Evolutionary conservation across 2,797 vertebrate species (phyloP).

Genomic region (Yasuhikotakia modesta): DNA sequence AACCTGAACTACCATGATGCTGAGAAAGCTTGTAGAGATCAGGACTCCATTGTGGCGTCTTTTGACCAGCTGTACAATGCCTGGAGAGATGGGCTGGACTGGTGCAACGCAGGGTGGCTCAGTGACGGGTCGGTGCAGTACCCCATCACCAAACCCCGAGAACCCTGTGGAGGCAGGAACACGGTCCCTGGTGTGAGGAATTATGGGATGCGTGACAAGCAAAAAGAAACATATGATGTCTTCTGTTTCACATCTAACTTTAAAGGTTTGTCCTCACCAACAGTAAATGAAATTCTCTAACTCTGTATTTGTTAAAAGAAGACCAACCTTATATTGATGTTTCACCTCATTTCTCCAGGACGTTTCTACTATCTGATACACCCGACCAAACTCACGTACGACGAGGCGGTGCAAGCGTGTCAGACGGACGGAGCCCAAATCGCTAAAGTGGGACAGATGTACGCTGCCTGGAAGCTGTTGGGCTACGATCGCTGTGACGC

Average conservation of each 20-base stretch:
- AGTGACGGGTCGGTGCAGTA: slow-evolving; percentile 92
- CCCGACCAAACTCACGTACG: slow-evolving; percentile 88
- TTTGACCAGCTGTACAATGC: slow-evolving; percentile 90
- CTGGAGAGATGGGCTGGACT: slow-evolving; percentile 90
- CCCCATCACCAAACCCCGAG: slow-evolving; percentile 89
- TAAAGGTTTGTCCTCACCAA: slow-evolving; percentile 78
- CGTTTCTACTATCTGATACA: slow-evolving; percentile 94
- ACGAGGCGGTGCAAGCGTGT: slow-evolving; percentile 88
- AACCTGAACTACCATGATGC: slow-evolving; percentile 91
- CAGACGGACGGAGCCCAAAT: slow-evolving; percentile 87
- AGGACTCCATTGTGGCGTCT: slow-evolving; percentile 89
- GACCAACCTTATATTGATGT: not conserved
- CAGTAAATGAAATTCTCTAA: not conserved
- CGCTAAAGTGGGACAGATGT: slow-evolving; percentile 95
- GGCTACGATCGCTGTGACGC: slow-evolving; percentile 93
- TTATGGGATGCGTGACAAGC: slow-evolving; percentile 92
- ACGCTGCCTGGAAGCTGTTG: slow-evolving; percentile 91
- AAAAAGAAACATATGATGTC: slow-evolving; percentile 89
- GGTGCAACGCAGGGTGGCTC: slow-evolving; percentile 98
- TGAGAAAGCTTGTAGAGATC: slow-evolving; percentile 83
- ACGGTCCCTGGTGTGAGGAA: slow-evolving; percentile 87
- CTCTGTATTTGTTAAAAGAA: not conserved
- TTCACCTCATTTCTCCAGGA: slow-evolving; percentile 70
- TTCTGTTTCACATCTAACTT: slow-evolving; percentile 96
- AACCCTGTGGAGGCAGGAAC: slow-evolving; percentile 90